Evolutionary conservation across 2,888 invertebrate species (phyloP).

Genomic region (Tiliacea citrago): DNA sequence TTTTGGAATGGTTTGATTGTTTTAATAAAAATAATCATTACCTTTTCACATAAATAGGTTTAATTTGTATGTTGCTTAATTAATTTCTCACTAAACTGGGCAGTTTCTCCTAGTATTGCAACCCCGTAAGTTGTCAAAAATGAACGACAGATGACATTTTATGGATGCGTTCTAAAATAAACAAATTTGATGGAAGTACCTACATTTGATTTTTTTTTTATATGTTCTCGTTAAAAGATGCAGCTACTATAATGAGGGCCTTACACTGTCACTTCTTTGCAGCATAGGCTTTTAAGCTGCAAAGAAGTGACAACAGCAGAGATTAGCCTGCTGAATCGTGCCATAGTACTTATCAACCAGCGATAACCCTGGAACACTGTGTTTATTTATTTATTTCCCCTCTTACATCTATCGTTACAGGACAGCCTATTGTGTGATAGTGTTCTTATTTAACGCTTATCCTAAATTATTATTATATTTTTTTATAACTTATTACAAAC

Average conservation of each 20-base stretch:
- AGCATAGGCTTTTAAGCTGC: no score
- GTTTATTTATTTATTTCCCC: no score
- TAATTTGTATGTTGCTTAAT: no score
- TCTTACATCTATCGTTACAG: no score
- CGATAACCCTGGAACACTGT: no score
- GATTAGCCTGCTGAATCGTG: no score
- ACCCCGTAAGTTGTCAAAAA: constrained; percentile 23
- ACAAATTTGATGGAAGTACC: neutral
- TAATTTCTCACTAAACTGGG: constrained; percentile 2
- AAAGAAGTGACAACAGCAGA: neutral
- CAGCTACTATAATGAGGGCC: neutral
- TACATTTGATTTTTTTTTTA: no score
- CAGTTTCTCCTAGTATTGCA: constrained; percentile 8
- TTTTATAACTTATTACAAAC: neutral
- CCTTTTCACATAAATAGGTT: neutral
- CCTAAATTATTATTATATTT: neutral
- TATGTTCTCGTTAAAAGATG: no score
- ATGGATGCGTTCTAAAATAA: constrained; percentile 48
- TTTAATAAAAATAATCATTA: neutral
- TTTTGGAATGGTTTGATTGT: neutral
- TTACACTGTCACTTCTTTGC: no score
- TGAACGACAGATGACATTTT: constrained; percentile 55
- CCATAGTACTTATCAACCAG: no score
- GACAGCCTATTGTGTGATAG: no score
- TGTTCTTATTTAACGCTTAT: no score